Evolutionary conservation across 2,888 invertebrate genomes (phyloP).

Genomic region (Invenusta paracnida): DNA sequence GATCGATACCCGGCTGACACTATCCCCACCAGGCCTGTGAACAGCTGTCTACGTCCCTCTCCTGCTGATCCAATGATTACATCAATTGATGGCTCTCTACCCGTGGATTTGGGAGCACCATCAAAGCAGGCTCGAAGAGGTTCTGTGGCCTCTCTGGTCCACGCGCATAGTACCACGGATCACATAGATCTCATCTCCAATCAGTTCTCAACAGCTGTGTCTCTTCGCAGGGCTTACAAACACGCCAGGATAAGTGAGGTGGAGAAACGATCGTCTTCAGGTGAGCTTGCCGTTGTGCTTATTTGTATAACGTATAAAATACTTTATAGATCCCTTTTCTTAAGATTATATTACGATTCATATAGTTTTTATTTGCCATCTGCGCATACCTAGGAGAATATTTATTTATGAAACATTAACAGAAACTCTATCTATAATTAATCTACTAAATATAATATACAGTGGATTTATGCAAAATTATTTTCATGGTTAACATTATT

Average conservation of each 20-base stretch:
- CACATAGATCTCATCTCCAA: neutral
- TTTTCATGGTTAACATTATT: too few species aligned
- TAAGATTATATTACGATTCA: too few species aligned
- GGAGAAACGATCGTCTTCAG: neutral
- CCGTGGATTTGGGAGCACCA: neutral
- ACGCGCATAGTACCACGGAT: neutral
- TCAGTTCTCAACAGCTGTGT: constrained; percentile 4
- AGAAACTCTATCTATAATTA: too few species aligned
- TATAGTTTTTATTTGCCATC: too few species aligned
- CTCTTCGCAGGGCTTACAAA: neutral
- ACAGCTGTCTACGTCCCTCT: neutral
- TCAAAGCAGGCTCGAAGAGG: neutral
- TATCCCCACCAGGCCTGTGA: neutral
- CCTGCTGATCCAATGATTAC: neutral
- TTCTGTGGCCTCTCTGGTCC: neutral
- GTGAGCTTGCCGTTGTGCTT: too few species aligned
- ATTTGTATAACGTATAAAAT: too few species aligned
- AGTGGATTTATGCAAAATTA: too few species aligned
- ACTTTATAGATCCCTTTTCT: too few species aligned
- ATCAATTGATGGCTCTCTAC: neutral
- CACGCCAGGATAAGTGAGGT: neutral
- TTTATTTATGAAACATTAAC: too few species aligned
- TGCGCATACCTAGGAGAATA: too few species aligned
- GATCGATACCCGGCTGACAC: constrained; percentile 9
- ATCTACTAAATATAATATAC: too few species aligned